Percentiles rank a stretch among this genome's conserved stretches.
phyloP scores from a whole-genome alignment of 35 echinoderm and acorn worm species.

The Lytechinus pictus region DNA sequence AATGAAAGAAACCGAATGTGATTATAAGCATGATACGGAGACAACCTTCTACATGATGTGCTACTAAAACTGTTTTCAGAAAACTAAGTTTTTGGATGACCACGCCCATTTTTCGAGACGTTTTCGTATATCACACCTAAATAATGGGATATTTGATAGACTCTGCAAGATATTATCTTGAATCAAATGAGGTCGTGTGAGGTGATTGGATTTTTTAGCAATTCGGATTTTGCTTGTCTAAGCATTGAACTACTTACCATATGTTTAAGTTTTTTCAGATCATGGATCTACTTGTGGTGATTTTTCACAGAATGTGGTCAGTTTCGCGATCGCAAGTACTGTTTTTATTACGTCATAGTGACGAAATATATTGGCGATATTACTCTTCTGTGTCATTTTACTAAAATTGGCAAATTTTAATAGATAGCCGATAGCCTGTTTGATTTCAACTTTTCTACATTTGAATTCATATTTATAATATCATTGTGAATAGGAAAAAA shows the following conservation, averaged over 20 bases:
- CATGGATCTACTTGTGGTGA: neutral
- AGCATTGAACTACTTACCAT: neutral
- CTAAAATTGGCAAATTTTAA: too few relatives aligned
- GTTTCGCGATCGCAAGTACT: neutral
- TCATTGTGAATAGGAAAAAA: neutral
- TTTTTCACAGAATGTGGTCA: neutral
- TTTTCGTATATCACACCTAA: neutral
- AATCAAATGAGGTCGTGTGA: neutral
- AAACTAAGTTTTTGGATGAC: neutral
- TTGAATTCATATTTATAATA: neutral
- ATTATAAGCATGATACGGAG: too few relatives aligned
- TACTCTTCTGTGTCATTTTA: neutral
- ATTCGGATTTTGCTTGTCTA: neutral
- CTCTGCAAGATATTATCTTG: neutral
- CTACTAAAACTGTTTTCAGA: neutral
- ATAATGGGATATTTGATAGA: neutral
- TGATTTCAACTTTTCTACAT: neutral
- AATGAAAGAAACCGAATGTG: neutral
- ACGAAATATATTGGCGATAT: neutral
- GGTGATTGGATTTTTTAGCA: neutral
- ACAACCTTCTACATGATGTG: neutral
- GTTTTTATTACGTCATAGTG: neutral
- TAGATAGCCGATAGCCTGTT: neutral
- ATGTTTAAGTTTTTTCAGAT: neutral
- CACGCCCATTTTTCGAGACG: neutral